These are phyloP conservation scores for Onychomys arenicola DNA, from an alignment of 2,797 vertebrate species.

Conservation along the genomic window DNA sequence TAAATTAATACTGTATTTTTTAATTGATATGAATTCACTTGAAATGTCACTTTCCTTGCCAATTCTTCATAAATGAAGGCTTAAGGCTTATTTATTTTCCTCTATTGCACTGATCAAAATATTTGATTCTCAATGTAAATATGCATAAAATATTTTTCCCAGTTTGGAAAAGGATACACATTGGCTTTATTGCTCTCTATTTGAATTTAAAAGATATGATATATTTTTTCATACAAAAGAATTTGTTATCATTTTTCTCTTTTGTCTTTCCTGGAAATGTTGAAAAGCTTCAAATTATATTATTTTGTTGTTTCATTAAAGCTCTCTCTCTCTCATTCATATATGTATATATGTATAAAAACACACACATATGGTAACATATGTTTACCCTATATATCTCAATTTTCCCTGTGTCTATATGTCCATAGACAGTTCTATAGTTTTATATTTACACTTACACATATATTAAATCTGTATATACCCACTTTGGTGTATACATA, in stretches of 20 bases:
- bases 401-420: neutral
- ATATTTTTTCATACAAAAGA: neutral
- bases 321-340: neutral
- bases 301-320: neutral
- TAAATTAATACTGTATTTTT: neutral
- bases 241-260: neutral
- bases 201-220: neutral
- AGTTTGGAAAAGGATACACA: neutral
- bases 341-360: no score
- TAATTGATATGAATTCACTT: conserved; percentile 23
- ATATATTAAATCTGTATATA: neutral
- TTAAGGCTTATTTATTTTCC: conserved; percentile 28
- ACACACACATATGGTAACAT: neutral
- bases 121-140: conserved; percentile 46
- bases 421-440: neutral
- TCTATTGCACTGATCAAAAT: conserved; percentile 51
- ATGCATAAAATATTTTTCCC: conserved; percentile 2
- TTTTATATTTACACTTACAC: neutral
- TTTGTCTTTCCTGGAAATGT: neutral
- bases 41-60: conserved; percentile 12
- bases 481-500: neutral
- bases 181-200: neutral
- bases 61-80: neutral
- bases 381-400: no score
- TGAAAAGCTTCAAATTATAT: neutral